Evolutionary conservation across 2,888 invertebrate genomes (phyloP).

Genomic region (Rambutsinella grinnellia): DNA sequence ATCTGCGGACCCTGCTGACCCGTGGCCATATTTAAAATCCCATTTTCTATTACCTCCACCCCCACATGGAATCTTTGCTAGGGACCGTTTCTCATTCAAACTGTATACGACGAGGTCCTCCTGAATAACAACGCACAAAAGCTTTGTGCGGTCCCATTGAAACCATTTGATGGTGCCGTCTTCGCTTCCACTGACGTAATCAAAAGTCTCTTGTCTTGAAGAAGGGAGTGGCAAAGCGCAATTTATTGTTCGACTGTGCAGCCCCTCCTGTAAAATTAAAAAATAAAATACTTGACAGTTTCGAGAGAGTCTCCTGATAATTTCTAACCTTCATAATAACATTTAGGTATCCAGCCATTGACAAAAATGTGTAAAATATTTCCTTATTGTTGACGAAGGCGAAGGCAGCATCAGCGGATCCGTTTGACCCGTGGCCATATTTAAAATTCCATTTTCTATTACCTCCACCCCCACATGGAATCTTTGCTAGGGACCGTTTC

Average conservation of each 20-base stretch:
- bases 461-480: constrained; percentile 51
- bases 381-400: constrained; percentile 51
- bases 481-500: constrained; percentile 39
- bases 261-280: constrained; percentile 43
- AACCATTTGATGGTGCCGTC: constrained; percentile 53
- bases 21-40: constrained; percentile 50
- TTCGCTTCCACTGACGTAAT: constrained; percentile 53
- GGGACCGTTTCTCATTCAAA: constrained; percentile 41
- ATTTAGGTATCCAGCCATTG: constrained; percentile 31
- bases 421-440: constrained; percentile 28
- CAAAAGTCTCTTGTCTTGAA: too few species aligned
- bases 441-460: constrained; percentile 56
- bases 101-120: constrained; percentile 49
- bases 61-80: constrained; percentile 43
- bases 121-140: too few species aligned
- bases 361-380: constrained; percentile 35
- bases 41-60: constrained; percentile 56
- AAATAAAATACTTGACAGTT: background rate
- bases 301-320: too few species aligned
- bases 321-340: constrained; percentile 29
- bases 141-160: too few species aligned
- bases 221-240: too few species aligned
- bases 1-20: constrained; percentile 6
- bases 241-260: constrained; percentile 53
- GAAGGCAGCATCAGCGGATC: constrained; percentile 29